Base-by-base conservation (phyloP, 2,888 invertebrate species). In the Amblyjoppa proteus region DNA sequence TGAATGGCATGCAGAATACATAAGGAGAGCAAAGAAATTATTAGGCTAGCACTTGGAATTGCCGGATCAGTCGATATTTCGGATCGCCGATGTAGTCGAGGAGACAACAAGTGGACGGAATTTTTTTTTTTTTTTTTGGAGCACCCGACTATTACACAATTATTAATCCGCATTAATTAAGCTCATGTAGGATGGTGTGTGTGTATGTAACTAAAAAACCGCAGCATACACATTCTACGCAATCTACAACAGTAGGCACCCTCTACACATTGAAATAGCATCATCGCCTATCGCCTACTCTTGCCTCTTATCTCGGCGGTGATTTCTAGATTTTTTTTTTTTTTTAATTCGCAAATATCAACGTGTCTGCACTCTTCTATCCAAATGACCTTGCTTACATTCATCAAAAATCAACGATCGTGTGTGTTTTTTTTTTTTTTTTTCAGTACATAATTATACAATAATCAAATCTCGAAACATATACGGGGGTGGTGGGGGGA, bases 331-430 rank as follows among this genome's bases (percentile, higher is more conserved):
- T n/a, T 20, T 20, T 20, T 20, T 20, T 71, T 75, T 77, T 75
- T 74, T 75, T 74, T 38, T 31, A 53, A 58, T 69, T 66, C 66
- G 51, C 76, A 76, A 58, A 58, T 58, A 75, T 78, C 77, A 85
- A 83, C 74, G 79, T 82, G 87, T 87, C 88, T 88, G 88, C 88
- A 87, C 88, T 87, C 88, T 87, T 88, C 88, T 87, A 88, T 86
- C 53, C 58, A 58, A 83, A 76, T 34, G 74, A 80, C 78, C 68
- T 75, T 56, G 28, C 25, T 49, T 68, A 58, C 78, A 83, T 79
- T 83, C 53, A 76, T 41, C 66, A 56, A 20, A n/a, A 69, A 80
- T 66, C 45, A 78, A 81, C 78, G 70, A 68, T 68, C 70, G 75
- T 71, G 79, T 25, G 28, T 13, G 28, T 58, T 58, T 25, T 58